phyloP scores from a whole-genome alignment of 1,140 invertebrate genomes.

The Sycobia sp. region DNA sequence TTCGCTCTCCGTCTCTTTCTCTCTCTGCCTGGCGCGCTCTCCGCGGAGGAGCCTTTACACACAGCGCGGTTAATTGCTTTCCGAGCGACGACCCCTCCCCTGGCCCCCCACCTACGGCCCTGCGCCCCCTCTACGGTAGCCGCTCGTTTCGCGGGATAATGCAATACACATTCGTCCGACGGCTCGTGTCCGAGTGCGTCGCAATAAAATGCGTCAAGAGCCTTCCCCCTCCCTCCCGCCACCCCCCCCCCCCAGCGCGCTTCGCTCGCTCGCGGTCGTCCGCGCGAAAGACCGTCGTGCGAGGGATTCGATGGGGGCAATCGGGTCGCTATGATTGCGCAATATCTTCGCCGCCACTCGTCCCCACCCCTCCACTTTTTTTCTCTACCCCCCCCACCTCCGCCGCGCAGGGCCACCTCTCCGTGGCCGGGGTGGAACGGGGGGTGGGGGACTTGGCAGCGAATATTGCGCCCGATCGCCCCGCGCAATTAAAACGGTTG shows the following conservation, averaged over 20 bases:
- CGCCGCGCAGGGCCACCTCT: no score
- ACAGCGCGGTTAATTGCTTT: constrained; percentile 43
- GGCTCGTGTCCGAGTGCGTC: no score
- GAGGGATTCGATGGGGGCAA: constrained; percentile 27
- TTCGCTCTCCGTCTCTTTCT: constrained; percentile 30
- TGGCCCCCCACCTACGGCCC: no score
- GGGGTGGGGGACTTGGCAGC: no score
- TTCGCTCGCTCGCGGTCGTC: constrained; percentile 1
- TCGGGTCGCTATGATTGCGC: constrained; percentile 13
- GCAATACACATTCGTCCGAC: no score
- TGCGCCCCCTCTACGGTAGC: no score
- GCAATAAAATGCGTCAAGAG: no score
- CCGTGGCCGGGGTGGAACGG: no score
- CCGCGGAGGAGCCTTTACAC: neutral
- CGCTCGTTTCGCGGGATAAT: constrained; percentile 47
- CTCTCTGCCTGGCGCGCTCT: neutral
- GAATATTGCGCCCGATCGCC: neutral
- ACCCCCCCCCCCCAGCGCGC: constrained; percentile 18
- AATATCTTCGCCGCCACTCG: constrained; percentile 11
- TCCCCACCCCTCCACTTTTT: neutral
- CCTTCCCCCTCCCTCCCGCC: no score
- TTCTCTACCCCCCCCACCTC: neutral
- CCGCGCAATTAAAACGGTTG: constrained; percentile 14
- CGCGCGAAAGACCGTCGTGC: constrained; percentile 7
- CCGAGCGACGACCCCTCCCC: constrained; percentile 33